A percentile compares a stretch with the other conserved stretches of the same genome.
These are phyloP conservation scores for Microtus montanus DNA, from an alignment of 2,113 vertebrate genomes.

Conservation along the genomic window DNA sequence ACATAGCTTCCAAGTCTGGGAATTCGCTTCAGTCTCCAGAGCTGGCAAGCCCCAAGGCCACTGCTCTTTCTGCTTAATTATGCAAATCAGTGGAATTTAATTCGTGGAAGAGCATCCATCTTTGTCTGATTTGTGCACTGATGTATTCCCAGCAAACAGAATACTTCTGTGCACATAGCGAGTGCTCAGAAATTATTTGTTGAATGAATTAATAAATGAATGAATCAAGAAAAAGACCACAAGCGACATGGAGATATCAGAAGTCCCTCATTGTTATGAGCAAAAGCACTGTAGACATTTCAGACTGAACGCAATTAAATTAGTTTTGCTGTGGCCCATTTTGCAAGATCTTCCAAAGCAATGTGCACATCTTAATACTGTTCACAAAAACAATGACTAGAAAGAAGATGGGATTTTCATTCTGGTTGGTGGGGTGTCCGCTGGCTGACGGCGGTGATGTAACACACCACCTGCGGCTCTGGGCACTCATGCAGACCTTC, in stretches of 20 bases:
- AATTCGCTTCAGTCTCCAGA: not conserved
- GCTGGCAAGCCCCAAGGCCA: not conserved
- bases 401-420: not conserved
- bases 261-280: not conserved
- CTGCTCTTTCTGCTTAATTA: slow-evolving; percentile 5
- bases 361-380: not conserved
- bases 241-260: not conserved
- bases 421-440: not conserved
- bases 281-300: not conserved
- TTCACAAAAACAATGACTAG: slow-evolving; percentile 20
- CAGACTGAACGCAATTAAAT: not conserved
- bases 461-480: not conserved
- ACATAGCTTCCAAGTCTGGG: not conserved
- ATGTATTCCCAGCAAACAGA: not conserved
- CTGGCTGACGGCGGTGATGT: not conserved
- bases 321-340: not conserved
- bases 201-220: slow-evolving; percentile 30
- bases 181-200: slow-evolving; percentile 23
- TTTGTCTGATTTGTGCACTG: slow-evolving; percentile 1
- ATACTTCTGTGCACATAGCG: not conserved
- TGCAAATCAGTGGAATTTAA: not conserved
- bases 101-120: not conserved
- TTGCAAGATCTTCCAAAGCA: not conserved
- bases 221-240: slow-evolving; percentile 26
- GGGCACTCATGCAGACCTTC: not conserved